Percentiles rank a stretch among this genome's conserved stretches.
phyloP scores from a whole-genome alignment of 1,140 invertebrate genomes.

The Eueides isabella region DNA sequence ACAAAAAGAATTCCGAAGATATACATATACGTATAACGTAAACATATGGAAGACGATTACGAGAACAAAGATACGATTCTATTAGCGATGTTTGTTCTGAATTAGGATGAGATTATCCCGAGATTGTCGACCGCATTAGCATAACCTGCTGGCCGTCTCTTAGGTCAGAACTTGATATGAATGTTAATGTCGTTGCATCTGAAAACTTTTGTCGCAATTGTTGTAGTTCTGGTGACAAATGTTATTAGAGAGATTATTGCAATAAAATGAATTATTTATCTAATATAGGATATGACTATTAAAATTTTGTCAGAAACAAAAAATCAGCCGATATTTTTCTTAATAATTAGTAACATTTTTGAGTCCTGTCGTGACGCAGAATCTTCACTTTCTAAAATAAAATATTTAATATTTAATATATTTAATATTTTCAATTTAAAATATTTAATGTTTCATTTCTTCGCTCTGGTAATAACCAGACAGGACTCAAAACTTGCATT shows the following conservation, averaged over 20 bases:
- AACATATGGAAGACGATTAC: neutral
- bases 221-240: neutral
- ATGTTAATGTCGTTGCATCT: slow-evolving; percentile 18
- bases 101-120: slow-evolving; percentile 33
- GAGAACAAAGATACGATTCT: slow-evolving; percentile 36
- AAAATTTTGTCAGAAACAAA: too few relatives aligned
- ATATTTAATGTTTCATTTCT: too few relatives aligned
- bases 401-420: too few relatives aligned
- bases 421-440: too few relatives aligned
- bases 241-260: neutral
- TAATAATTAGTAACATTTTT: too few relatives aligned
- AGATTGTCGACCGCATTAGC: slow-evolving; percentile 33
- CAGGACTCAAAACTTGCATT: too few relatives aligned
- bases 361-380: too few relatives aligned
- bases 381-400: too few relatives aligned
- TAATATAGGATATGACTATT: too few relatives aligned
- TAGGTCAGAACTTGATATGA: slow-evolving; percentile 20
- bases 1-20: neutral
- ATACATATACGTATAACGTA: neutral
- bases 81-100: slow-evolving; percentile 36
- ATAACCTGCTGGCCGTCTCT: slow-evolving; percentile 33
- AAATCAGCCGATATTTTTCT: too few relatives aligned
- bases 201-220: neutral
- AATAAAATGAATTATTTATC: too few relatives aligned
- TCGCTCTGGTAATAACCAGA: too few relatives aligned